Conservation (phyloP, 1,140 invertebrate genomes). For the Drosophila pachea region DNA sequence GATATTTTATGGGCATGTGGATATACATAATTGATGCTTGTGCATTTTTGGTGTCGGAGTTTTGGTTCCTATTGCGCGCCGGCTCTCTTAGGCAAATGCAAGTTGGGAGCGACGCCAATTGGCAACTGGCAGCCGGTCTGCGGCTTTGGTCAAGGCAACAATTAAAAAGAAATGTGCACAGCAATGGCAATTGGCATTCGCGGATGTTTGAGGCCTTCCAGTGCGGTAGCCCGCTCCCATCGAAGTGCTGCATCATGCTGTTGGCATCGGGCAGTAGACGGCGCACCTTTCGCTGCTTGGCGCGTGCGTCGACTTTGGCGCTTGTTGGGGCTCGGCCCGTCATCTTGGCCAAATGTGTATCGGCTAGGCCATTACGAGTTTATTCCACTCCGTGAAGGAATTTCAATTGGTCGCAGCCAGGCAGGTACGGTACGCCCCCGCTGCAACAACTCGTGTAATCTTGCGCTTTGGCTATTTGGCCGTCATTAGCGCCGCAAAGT, state of each 20-base stretch:
- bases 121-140: constrained; percentile 27
- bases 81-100: constrained; percentile 61
- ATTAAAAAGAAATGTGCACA: constrained; percentile 66
- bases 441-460: constrained; percentile 35
- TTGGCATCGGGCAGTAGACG: background rate
- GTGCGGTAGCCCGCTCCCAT: background rate
- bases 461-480: constrained; percentile 51
- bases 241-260: no score
- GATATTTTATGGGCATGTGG: constrained; percentile 31
- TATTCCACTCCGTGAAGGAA: constrained; percentile 65
- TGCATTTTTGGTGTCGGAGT: constrained; percentile 9
- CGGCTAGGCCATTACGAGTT: constrained; percentile 49
- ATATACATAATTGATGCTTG: constrained; percentile 11
- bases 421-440: constrained; percentile 55
- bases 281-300: constrained; percentile 62
- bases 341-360: constrained; percentile 17
- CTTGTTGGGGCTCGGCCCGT: background rate
- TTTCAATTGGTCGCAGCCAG: constrained; percentile 45
- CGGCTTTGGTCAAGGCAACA: constrained; percentile 44
- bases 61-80: constrained; percentile 45
- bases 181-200: constrained; percentile 65
- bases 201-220: constrained; percentile 48
- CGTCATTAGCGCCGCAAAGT: constrained; percentile 58
- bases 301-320: constrained; percentile 61
- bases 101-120: constrained; percentile 21